Conservation (phyloP, 2,888 invertebrate species). For the Kryphioiulus occultus region DNA sequence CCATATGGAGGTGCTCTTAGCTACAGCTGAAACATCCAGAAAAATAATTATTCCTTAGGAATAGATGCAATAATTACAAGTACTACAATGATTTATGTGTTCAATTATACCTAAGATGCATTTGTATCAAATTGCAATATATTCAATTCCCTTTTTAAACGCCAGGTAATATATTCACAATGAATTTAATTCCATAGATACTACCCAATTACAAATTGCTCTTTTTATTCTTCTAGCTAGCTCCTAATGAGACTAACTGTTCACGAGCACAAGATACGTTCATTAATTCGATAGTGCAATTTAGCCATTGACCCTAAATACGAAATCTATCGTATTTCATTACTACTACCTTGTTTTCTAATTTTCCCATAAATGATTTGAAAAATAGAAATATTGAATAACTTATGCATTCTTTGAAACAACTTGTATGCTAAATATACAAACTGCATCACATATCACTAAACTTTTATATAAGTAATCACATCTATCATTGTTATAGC, state of each 20-base stretch:
- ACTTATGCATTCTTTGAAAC: neutral
- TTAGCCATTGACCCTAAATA: neutral
- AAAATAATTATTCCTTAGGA: constrained; percentile 49
- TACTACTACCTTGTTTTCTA: neutral
- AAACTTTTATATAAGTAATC: neutral
- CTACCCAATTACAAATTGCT: neutral
- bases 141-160: neutral
- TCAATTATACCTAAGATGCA: neutral
- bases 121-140: neutral
- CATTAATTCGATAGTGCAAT: neutral
- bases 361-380: neutral
- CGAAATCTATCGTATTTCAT: neutral
- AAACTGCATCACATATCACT: neutral
- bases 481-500: neutral
- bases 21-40: constrained; percentile 44
- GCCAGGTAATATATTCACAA: no score
- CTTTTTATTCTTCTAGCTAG: neutral
- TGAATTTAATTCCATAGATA: neutral
- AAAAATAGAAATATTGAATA: neutral
- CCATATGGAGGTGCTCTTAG: constrained; percentile 4
- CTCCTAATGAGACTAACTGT: no score
- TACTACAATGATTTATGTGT: neutral
- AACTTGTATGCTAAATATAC: no score
- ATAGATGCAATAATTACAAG: constrained; percentile 42
- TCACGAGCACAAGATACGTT: neutral